Base-by-base conservation (phyloP, 1,140 invertebrate species). In the Babylonia areolata region DNA sequence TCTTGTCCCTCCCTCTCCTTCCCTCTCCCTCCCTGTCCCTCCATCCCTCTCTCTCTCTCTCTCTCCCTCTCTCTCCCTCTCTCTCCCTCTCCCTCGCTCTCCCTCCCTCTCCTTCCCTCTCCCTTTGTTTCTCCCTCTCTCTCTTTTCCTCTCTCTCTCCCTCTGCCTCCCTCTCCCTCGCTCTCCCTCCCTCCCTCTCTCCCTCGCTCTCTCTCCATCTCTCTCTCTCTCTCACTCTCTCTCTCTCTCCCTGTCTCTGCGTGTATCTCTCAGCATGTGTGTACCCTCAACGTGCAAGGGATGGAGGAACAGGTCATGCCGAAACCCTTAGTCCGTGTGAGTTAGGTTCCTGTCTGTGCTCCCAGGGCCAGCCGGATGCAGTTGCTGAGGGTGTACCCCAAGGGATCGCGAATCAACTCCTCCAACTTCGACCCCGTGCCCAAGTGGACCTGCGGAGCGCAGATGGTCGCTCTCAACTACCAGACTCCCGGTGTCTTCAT, bases 381-480 rank as follows among this genome's bases (percentile, higher is more conserved):
- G 79, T 96, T 99, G 82, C 94, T 94, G 69, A 90, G 95, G 85
- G 95, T 96, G 40, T 96, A 96, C 91, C 96, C 96, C 9, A 94
- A 94, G 81, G 95, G 94, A 11, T 97, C 97, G 92, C 95, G 98
- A 77, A 96, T 99, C 73, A 98, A 99, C 93, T 99, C 98, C 0
- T 98, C 97, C 0, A 99, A 99, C 95, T 99, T 98, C 93, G 98
- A 98, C 95, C 98, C 98, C 0, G 95, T 98, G 39, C 96, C 97
- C 5, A 96, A 99, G 94, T 99, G 98, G 98, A 98, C 98, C 93
- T 96, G 96, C 35, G 98, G 98, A 2, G 97, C 97, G 78, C 98
- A 99, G 94, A 99, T 99, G 98, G 97, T 98, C 0, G 98, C 98
- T 0, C 94, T 99, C 0, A 99, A 99, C 94, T 99, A 99, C 94